A percentile compares a stretch with the other conserved stretches of the same genome.
These are phyloP conservation scores for Trissoscelio sp. DNA, from an alignment of 2,888 invertebrate genomes.

Conservation along the genomic window DNA sequence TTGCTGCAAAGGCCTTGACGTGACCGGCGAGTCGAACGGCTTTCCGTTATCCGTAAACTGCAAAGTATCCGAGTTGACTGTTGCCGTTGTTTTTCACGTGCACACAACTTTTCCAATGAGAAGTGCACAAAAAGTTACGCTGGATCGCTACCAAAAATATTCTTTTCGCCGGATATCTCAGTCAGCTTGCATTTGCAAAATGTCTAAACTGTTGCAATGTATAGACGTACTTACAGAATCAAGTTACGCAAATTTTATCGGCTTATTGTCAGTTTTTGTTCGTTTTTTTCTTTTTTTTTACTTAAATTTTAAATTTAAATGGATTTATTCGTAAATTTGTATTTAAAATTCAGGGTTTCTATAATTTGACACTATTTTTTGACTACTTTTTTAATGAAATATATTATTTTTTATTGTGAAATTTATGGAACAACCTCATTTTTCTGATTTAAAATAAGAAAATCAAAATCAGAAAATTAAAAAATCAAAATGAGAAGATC, in stretches of 20 bases:
- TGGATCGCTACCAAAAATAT: slow-evolving; percentile 51
- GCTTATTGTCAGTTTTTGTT: no score
- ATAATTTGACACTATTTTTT: no score
- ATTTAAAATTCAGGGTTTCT: no score
- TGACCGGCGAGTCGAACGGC: slow-evolving; percentile 65
- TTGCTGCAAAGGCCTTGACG: slow-evolving; percentile 70
- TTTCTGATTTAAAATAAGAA: no score
- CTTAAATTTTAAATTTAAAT: no score
- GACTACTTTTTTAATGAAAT: no score
- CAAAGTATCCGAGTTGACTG: slow-evolving; percentile 35
- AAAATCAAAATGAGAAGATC: no score
- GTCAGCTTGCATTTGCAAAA: slow-evolving; percentile 41
- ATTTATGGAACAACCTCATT: no score
- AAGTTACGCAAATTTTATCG: slow-evolving; percentile 18
- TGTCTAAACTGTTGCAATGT: slow-evolving; percentile 12
- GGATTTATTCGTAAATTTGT: no score
- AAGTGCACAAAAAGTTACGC: slow-evolving; percentile 15
- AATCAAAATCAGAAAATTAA: no score
- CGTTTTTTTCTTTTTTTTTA: no score
- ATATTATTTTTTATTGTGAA: no score
- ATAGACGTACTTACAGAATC: not conserved
- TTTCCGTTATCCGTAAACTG: slow-evolving; percentile 54
- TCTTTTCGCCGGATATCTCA: slow-evolving; percentile 8
- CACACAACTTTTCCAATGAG: slow-evolving; percentile 41
- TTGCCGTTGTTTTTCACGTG: slow-evolving; percentile 58